These are phyloP conservation scores for Drosophila sechellia DNA, from an alignment of 1,140 invertebrate genomes.

Conservation along the genomic window DNA sequence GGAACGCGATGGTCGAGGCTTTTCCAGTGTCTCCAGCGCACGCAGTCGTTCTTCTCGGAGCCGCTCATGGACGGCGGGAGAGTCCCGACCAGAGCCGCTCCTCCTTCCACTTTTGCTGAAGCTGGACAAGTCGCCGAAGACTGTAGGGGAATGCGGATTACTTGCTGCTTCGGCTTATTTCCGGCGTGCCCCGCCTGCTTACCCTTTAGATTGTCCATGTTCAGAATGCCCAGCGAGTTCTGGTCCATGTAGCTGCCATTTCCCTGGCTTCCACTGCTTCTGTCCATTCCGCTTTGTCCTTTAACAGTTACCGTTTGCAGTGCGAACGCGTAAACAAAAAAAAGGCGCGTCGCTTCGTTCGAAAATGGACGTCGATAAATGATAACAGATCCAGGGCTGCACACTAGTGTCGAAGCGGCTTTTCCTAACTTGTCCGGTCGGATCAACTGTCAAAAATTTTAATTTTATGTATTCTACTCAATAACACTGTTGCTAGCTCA, in stretches of 20 bases:
- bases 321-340: slow-evolving; percentile 46
- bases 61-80: slow-evolving; percentile 60
- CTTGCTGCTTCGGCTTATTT: not conserved
- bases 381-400: slow-evolving; percentile 4
- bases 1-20: slow-evolving; percentile 23
- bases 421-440: not conserved
- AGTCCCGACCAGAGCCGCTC: slow-evolving; percentile 22
- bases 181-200: not conserved
- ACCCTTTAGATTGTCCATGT: slow-evolving; percentile 75
- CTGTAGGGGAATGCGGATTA: slow-evolving; percentile 35
- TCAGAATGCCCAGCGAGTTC: slow-evolving; percentile 73
- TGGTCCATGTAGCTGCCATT: slow-evolving; percentile 52
- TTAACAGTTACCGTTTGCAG: slow-evolving; percentile 6
- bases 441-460: not conserved
- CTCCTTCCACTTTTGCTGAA: slow-evolving; percentile 39
- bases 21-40: slow-evolving; percentile 59
- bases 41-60: slow-evolving; percentile 62
- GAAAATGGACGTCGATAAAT: slow-evolving; percentile 59
- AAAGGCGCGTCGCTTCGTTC: slow-evolving; percentile 57
- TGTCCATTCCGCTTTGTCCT: slow-evolving; percentile 49
- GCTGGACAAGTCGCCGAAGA: slow-evolving; percentile 71
- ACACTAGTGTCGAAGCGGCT: not conserved
- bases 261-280: slow-evolving; percentile 27
- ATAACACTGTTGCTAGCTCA: not conserved
- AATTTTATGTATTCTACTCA: not conserved